Evolutionary conservation across 1,140 invertebrate species (phyloP).

Genomic region (Neodiprion lecontei): DNA sequence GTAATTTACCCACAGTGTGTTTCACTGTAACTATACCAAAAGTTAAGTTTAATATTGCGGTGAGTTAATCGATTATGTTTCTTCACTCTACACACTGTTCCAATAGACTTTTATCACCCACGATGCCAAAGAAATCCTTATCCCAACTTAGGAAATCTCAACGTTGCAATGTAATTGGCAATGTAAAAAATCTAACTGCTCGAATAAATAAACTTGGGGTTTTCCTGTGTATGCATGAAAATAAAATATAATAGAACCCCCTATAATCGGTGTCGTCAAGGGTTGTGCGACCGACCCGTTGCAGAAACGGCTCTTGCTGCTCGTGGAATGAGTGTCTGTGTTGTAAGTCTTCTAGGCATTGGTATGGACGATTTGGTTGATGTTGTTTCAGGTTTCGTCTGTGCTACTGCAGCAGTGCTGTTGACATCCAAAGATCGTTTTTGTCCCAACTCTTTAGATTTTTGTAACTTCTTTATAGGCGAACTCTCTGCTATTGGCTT

Average conservation of each 20-base stretch:
- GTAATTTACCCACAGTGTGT: not conserved
- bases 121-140: not conserved
- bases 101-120: not conserved
- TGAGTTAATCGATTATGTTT: not conserved
- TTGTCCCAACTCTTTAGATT: slow-evolving; percentile 28
- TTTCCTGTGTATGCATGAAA: not conserved
- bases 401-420: slow-evolving; percentile 18
- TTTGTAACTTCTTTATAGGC: slow-evolving; percentile 25
- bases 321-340: slow-evolving; percentile 43
- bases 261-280: slow-evolving; percentile 17
- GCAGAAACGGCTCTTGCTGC: slow-evolving; percentile 38
- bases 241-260: not conserved
- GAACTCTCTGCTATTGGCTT: slow-evolving; percentile 31
- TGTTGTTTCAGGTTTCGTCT: slow-evolving; percentile 27
- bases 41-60: no score
- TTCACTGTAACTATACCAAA: no score
- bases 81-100: not conserved
- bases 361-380: slow-evolving; percentile 49
- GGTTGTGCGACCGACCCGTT: slow-evolving; percentile 42
- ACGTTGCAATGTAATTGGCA: not conserved
- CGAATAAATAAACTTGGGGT: not conserved
- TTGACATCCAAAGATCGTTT: slow-evolving; percentile 28
- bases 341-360: slow-evolving; percentile 43
- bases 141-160: no score
- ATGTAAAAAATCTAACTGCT: not conserved